Evolutionary conservation across 2,888 invertebrate genomes (phyloP).

Genomic region (Spatulosminthurus flaviceps): DNA sequence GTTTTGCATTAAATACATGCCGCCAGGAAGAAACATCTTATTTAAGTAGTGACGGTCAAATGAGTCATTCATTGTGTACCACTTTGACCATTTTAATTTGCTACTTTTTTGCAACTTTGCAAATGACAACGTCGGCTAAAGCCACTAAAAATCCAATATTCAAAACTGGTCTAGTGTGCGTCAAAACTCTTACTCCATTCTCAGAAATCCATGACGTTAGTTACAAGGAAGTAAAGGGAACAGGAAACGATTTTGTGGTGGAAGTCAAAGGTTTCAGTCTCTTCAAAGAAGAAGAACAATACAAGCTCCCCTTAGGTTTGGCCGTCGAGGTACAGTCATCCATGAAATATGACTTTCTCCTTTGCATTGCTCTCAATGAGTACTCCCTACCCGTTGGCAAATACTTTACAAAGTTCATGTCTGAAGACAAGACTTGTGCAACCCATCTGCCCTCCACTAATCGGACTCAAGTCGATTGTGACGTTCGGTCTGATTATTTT

Average conservation of each 20-base stretch:
- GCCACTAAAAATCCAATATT: neutral
- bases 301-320: neutral
- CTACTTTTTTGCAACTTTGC: too few species aligned
- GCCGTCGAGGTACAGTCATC: neutral
- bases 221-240: neutral
- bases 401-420: neutral
- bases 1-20: too few species aligned
- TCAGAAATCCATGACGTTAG: neutral
- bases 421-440: neutral
- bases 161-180: neutral
- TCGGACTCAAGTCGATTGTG: neutral
- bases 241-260: neutral
- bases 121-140: too few species aligned
- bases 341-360: neutral
- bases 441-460: neutral
- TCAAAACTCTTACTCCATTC: neutral
- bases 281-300: neutral
- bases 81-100: too few species aligned
- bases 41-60: too few species aligned
- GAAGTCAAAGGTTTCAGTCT: conserved; percentile 11
- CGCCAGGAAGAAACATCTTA: too few species aligned
- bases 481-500: neutral
- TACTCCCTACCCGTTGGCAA: neutral
- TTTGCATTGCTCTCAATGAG: neutral
- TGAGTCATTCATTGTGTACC: too few species aligned